Base-by-base conservation (phyloP, 2,113 vertebrate species). In the Phycodurus eques region DNA sequence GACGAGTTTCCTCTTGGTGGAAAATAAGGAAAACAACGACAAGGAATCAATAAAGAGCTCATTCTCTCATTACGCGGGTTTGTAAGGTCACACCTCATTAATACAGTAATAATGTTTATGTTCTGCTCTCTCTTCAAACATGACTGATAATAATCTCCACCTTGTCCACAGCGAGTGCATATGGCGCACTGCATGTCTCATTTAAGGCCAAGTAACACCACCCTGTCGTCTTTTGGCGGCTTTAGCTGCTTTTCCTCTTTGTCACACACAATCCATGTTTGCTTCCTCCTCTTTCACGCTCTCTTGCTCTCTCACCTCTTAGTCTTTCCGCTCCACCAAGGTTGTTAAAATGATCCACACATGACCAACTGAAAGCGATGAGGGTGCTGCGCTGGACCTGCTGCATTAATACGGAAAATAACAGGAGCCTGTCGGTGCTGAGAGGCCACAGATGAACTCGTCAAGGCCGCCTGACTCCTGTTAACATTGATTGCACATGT, bases 61-160 rank as follows among this genome's bases (percentile, higher is more conserved):
- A 13, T 42, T 2, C 13, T 63, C 61, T 68, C 43, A 85, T 88
- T 77, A 81, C 74, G 74, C 74, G 82, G 74, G 69, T 85, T 44
- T 71, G 74, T 77, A 77, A 71, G 81, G 85, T 85, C 83, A 82
- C 2, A 76, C 78, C 77, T 85, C 86, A 89, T 89, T 89, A 83
- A 54, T 60, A 71, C 65, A 70, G 86, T 83, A 88, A 86, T 82
- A 81, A 68, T 71, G 64, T 83, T 83, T 76, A 77, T 61, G 83
- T 77, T 78, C 69, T 14, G 33, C 73, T 75, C 68, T 61, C 71
- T 80, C 60, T 12, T 10, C 74, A 79, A 87, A 79, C 79, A 62
- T 75, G 83, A 85, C 44, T 80, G 79, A 87, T 85, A 89, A 87
- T 80, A 85, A 85, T 88, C 81, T 80, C 79, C 67, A 47, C 78